These are phyloP conservation scores for Parnassius mnemosyne DNA, from an alignment of 2,888 invertebrate genomes.

Conservation along the genomic window DNA sequence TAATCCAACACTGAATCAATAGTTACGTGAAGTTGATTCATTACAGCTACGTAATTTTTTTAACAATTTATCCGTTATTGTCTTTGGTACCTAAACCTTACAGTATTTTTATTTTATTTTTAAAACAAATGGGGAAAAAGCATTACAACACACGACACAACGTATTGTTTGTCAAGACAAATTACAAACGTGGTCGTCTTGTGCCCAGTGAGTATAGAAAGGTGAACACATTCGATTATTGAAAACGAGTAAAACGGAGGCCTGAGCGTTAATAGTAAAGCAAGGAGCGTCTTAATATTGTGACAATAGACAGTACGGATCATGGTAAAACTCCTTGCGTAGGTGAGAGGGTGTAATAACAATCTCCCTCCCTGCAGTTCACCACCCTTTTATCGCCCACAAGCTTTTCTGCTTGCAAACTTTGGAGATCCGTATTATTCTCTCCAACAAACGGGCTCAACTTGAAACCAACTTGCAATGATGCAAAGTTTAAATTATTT, in stretches of 20 bases:
- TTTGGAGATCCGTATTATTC: constrained; percentile 73
- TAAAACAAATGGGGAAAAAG: background rate
- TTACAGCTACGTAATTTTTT: constrained; percentile 39
- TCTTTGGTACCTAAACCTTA: background rate
- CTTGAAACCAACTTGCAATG: constrained; percentile 58
- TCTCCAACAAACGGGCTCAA: constrained; percentile 65
- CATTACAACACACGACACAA: background rate
- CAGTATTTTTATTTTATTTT: background rate
- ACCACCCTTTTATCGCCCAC: constrained; percentile 57
- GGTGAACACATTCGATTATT: constrained; percentile 52
- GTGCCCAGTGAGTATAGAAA: constrained; percentile 46
- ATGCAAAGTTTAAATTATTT: constrained; percentile 46
- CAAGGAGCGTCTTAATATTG: constrained; percentile 73
- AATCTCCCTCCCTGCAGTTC: constrained; percentile 53
- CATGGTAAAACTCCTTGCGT: constrained; percentile 67
- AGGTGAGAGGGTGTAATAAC: constrained; percentile 79
- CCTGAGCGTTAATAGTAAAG: constrained; percentile 67
- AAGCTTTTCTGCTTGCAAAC: constrained; percentile 63
- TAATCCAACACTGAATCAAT: constrained; percentile 68
- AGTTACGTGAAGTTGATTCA: constrained; percentile 52
- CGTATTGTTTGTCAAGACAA: constrained; percentile 6
- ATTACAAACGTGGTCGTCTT: constrained; percentile 35
- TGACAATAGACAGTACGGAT: constrained; percentile 70
- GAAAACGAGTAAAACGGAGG: constrained; percentile 57
- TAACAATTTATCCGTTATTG: background rate